Percentiles rank a stretch among this genome's conserved stretches.
phyloP scores from a whole-genome alignment of 1,140 invertebrate genomes.

The Melanaphis sacchari region DNA sequence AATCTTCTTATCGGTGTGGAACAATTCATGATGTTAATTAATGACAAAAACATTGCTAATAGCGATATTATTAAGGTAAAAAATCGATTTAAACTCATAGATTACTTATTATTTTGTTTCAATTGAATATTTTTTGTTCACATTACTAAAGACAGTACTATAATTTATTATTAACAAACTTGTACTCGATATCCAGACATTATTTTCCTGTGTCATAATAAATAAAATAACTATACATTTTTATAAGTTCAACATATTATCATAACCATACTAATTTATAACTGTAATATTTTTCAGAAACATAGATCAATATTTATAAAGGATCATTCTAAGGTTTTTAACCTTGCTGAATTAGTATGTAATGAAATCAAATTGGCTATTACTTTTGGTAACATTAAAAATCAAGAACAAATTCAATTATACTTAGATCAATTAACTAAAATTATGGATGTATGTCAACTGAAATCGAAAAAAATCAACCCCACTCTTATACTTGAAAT shows the following conservation, averaged over 20 bases:
- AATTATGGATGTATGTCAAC: constrained; percentile 38
- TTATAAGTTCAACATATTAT: background rate
- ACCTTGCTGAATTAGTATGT: constrained; percentile 35
- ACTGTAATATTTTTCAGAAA: background rate
- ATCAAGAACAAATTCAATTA: background rate
- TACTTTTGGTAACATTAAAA: background rate
- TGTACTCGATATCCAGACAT: background rate
- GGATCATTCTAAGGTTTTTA: background rate
- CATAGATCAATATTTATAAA: constrained; percentile 25
- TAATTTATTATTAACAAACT: background rate
- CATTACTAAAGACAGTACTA: background rate
- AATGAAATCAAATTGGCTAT: constrained; percentile 40
- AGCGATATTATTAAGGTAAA: constrained; percentile 25
- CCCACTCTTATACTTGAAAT: background rate
- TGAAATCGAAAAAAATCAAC: background rate
- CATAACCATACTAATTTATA: background rate
- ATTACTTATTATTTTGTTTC: background rate
- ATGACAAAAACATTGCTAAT: background rate
- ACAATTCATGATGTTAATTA: constrained; percentile 42
- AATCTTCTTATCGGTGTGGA: constrained; percentile 8
- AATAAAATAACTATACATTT: background rate
- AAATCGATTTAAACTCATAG: background rate
- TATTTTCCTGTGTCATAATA: background rate
- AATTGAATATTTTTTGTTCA: too few species aligned
- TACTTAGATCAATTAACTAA: constrained; percentile 35